phyloP scores from a whole-genome alignment of 1,140 invertebrate genomes.

The Drosophila ficusphila region DNA sequence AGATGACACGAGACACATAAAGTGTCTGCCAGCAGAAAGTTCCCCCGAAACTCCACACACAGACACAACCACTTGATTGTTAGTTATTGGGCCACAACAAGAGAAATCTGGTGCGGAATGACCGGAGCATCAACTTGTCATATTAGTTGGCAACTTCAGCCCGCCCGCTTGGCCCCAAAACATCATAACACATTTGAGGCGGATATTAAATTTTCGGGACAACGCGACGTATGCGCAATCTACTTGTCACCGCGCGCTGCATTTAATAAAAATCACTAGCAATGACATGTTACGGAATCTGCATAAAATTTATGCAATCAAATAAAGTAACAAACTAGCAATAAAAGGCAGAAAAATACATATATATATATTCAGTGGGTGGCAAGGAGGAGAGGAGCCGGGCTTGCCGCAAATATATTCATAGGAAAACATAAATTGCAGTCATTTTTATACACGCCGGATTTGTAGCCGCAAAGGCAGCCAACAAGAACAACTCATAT shows the following conservation, averaged over 20 bases:
- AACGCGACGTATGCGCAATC: conserved; percentile 75
- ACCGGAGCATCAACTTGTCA: conserved; percentile 70
- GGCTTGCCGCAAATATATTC: conserved; percentile 67
- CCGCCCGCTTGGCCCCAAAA: neutral
- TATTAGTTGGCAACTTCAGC: conserved; percentile 64
- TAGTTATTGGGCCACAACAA: conserved; percentile 61
- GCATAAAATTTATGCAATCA: conserved; percentile 78
- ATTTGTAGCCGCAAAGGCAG: conserved; percentile 72
- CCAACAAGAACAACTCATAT: conserved; percentile 58
- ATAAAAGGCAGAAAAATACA: conserved; percentile 33
- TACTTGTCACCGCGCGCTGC: conserved; percentile 68
- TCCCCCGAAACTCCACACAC: neutral
- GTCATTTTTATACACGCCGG: conserved; percentile 81
- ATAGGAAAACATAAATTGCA: conserved; percentile 83
- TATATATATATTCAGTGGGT: neutral
- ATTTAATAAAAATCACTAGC: conserved; percentile 80
- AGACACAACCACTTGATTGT: conserved; percentile 50
- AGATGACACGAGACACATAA: conserved; percentile 67
- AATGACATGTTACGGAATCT: conserved; percentile 74
- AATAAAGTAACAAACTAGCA: conserved; percentile 60
- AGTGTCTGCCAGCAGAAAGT: conserved; percentile 41
- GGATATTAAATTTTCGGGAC: conserved; percentile 66
- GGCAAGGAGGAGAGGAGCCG: conserved; percentile 7
- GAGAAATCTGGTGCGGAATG: conserved; percentile 32
- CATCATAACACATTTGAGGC: conserved; percentile 32